Percentiles rank a stretch among this genome's conserved stretches.
Evolutionary conservation across 1,140 invertebrate genomes (phyloP).

Genomic region (Heliconius hewitsoni): DNA sequence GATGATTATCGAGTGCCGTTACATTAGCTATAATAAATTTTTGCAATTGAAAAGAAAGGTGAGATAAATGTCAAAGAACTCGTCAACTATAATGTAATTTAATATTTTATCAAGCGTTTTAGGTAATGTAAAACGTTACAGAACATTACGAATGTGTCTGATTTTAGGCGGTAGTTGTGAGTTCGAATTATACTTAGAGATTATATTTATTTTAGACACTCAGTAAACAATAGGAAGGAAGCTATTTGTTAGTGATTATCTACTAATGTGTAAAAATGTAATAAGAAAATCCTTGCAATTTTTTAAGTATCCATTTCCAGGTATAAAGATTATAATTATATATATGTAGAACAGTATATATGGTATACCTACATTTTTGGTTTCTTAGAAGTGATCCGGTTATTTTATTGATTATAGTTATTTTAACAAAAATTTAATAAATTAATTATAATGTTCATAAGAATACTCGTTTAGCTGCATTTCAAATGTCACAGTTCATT

Average conservation of each 20-base stretch:
- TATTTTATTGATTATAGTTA: background rate
- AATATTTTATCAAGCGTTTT: background rate
- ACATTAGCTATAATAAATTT: background rate
- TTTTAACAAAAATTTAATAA: background rate
- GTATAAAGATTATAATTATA: too few relatives aligned
- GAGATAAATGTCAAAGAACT: background rate
- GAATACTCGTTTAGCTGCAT: background rate
- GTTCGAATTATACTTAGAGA: too few relatives aligned
- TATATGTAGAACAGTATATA: too few relatives aligned
- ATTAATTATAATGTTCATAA: background rate
- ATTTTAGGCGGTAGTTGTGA: background rate
- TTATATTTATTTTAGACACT: too few relatives aligned
- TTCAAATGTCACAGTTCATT: constrained; percentile 4
- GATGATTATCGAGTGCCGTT: background rate
- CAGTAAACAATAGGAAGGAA: too few relatives aligned
- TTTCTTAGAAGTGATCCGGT: background rate
- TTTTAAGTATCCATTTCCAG: too few relatives aligned
- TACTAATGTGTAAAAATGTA: too few relatives aligned
- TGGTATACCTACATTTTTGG: background rate
- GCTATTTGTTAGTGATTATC: too few relatives aligned
- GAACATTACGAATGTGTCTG: background rate
- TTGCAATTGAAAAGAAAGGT: background rate
- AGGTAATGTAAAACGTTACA: background rate
- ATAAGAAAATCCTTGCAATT: too few relatives aligned
- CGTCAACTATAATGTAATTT: background rate